phyloP scores from a whole-genome alignment of 2,888 invertebrate species.

The Cremastinae sp. region DNA sequence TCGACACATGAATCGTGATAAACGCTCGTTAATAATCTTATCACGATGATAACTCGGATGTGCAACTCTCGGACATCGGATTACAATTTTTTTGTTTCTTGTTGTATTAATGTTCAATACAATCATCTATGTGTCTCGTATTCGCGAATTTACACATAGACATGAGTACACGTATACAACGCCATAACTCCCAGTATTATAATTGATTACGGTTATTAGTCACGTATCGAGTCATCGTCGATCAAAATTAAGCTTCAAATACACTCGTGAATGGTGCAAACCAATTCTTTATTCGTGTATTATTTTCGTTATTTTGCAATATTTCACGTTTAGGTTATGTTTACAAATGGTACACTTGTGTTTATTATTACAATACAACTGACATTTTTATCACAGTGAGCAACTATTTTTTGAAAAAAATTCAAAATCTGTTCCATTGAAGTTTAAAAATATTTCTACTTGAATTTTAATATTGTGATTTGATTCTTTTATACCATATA shows the following conservation, averaged over 20 bases:
- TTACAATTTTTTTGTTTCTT: neutral
- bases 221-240: constrained; percentile 30
- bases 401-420: too few species aligned
- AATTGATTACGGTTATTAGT: constrained; percentile 43
- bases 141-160: neutral
- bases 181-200: constrained; percentile 21
- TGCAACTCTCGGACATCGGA: neutral
- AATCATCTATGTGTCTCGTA: neutral
- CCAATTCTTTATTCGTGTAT: neutral
- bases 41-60: constrained; percentile 9
- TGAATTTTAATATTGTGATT: too few species aligned
- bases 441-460: too few species aligned
- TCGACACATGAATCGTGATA: neutral
- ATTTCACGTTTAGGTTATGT: constrained; percentile 45
- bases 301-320: neutral
- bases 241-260: constrained; percentile 30
- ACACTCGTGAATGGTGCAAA: constrained; percentile 9
- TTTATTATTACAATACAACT: neutral
- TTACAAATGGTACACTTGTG: constrained; percentile 39
- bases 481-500: too few species aligned
- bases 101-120: neutral
- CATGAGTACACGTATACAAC: neutral
- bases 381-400: too few species aligned
- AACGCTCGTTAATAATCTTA: constrained; percentile 1
- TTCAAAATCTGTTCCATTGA: too few species aligned